Evolutionary conservation across 2,797 vertebrate genomes (phyloP).

Genomic region (Coilia nasus): DNA sequence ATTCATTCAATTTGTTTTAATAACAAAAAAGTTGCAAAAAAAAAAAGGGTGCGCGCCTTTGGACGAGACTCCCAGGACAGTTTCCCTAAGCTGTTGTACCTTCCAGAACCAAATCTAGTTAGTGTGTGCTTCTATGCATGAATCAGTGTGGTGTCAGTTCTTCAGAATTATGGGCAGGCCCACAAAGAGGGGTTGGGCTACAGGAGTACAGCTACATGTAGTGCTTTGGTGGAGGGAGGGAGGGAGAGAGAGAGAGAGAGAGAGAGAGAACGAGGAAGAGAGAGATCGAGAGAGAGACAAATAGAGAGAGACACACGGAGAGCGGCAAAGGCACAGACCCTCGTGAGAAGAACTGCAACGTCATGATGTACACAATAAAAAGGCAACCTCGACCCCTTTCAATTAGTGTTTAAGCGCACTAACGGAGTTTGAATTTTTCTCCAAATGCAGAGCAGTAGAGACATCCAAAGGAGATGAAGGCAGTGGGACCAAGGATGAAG

Average conservation of each 20-base stretch:
- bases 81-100: not conserved
- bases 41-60: not conserved
- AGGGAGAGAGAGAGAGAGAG: not conserved
- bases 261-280: not conserved
- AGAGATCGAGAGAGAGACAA: not conserved
- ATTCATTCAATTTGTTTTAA: constrained; percentile 3
- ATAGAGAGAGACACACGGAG: constrained; percentile 14
- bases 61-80: not conserved
- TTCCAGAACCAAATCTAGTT: not conserved
- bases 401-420: not conserved
- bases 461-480: not conserved
- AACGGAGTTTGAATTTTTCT: not conserved
- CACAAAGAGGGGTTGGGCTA: not conserved
- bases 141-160: not conserved
- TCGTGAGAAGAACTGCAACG: not conserved
- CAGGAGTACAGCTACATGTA: not conserved
- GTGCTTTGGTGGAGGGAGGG: constrained; percentile 1
- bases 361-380: not conserved
- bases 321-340: not conserved
- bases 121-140: not conserved
- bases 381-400: not conserved
- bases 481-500: not conserved
- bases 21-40: not conserved
- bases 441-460: not conserved
- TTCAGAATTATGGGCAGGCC: not conserved